Percentiles rank a stretch among this genome's conserved stretches.
phyloP scores from a whole-genome alignment of 2,113 vertebrate genomes.

The Eupsittula cactorum region DNA sequence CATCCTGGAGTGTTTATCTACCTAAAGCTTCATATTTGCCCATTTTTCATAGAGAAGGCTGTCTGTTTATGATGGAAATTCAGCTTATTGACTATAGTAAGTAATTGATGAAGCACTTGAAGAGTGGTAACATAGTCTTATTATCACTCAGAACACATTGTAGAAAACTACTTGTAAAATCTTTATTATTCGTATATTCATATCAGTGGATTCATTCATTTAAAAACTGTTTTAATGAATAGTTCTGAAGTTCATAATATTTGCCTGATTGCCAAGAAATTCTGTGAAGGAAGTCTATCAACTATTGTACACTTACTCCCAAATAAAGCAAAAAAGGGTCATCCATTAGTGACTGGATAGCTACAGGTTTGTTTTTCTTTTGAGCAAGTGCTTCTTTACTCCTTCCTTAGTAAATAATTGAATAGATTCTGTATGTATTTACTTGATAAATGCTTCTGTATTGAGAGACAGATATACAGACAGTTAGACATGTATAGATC shows the following conservation, averaged over 20 bases:
- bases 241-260: background rate
- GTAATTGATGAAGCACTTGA: constrained; percentile 37
- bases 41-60: background rate
- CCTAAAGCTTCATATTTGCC: background rate
- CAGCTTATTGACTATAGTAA: background rate
- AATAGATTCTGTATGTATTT: background rate
- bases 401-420: background rate
- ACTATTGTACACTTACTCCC: background rate
- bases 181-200: constrained; percentile 60
- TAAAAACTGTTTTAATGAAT: constrained; percentile 58
- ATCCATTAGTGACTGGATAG: background rate
- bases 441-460: background rate
- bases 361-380: background rate
- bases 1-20: background rate
- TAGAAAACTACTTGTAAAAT: constrained; percentile 19
- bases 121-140: background rate
- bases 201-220: constrained; percentile 40
- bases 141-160: constrained; percentile 19
- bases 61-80: constrained; percentile 17
- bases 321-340: background rate
- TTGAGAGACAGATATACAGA: background rate
- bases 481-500: background rate
- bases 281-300: background rate
- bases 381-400: background rate
- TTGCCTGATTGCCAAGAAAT: background rate